Evolutionary conservation across 2,113 vertebrate genomes (phyloP).

Genomic region (Larimichthys polyactis): DNA sequence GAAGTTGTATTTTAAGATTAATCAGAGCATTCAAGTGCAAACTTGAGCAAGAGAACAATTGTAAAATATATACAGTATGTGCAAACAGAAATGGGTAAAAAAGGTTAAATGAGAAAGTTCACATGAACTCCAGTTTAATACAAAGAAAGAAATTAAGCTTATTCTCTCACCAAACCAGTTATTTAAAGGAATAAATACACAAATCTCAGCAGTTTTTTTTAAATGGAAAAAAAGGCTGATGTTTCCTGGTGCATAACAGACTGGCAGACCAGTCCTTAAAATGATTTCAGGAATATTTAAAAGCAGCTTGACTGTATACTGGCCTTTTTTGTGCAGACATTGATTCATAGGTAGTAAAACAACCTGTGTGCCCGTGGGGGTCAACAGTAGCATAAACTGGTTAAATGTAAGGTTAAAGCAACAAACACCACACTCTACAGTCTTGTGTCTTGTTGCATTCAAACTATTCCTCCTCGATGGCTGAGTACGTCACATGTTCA

Average conservation of each 20-base stretch:
- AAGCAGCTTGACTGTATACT: conserved; percentile 19
- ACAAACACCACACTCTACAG: conserved; percentile 2
- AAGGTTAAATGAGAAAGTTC: not conserved
- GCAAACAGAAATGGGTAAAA: not conserved
- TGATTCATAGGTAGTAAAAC: not conserved
- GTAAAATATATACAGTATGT: not conserved
- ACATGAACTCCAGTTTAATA: not conserved
- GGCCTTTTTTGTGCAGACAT: conserved; percentile 26
- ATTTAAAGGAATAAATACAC: conserved; percentile 20
- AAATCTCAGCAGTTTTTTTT: not conserved
- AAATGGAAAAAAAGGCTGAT: not conserved
- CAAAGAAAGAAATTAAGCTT: conserved; percentile 4
- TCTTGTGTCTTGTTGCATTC: conserved; percentile 19
- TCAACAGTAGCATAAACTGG: not conserved
- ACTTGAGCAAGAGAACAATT: not conserved
- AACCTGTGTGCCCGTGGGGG: not conserved
- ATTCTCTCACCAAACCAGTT: not conserved
- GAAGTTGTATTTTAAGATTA: not conserved
- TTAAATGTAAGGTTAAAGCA: conserved; percentile 26
- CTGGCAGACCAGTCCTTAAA: conserved; percentile 2
- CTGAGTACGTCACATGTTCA: not conserved
- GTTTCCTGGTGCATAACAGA: not conserved
- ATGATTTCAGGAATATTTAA: conserved; percentile 10
- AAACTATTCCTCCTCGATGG: not conserved
- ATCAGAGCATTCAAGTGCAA: not conserved